Base-by-base conservation (phyloP, 2,888 invertebrate genomes). In the Drosophila rubida region DNA sequence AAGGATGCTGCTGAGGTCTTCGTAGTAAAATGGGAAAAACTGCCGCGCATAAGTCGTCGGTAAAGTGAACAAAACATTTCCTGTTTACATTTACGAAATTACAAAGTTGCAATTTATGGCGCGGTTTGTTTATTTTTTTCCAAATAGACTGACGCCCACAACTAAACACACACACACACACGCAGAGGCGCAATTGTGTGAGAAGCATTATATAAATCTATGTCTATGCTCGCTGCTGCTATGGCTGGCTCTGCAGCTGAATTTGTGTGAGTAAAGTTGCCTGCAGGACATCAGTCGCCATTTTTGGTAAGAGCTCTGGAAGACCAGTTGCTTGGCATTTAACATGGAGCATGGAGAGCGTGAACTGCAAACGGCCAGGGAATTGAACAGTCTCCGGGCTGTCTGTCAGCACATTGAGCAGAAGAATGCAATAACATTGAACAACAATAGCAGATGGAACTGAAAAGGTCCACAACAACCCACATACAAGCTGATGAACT, bases 271-370 rank as follows among this genome's bases (percentile, higher is more conserved):
- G 73, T 85, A 74, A 86, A 72, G 74, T 75, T 76, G 76, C 76
- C 83, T 75, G 80, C 87, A 78, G 87, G 83, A 86, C 86, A 86
- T 80, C 76, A 86, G 74, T 78, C 78, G 78, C 72, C 76, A 69
- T 73, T 68, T 69, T 50, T 64, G 64, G 62, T 53, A 23, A 41
- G 51, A 14, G 27, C 46, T 48, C 23, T 46, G 27, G 41, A 25
- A 49, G 30, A 57, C 49, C n/a, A 23, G 35, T 39, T 54, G 45
- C 53, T 45, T 42, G 53, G 7, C 32, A 19, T 19, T 19, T 19
- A 19, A 19, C 19, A 11, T 39, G n/a, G 13, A 39, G 5, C 32
- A 60, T 37, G 25, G 11, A 42, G 27, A 45, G 59, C 48, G 32
- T 61, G 49, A 51, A 50, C 44, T 54, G 58, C 22, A 53, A 32